These are phyloP conservation scores for Gastracanthus pulcherrimus DNA, from an alignment of 2,888 invertebrate genomes.

Conservation along the genomic window DNA sequence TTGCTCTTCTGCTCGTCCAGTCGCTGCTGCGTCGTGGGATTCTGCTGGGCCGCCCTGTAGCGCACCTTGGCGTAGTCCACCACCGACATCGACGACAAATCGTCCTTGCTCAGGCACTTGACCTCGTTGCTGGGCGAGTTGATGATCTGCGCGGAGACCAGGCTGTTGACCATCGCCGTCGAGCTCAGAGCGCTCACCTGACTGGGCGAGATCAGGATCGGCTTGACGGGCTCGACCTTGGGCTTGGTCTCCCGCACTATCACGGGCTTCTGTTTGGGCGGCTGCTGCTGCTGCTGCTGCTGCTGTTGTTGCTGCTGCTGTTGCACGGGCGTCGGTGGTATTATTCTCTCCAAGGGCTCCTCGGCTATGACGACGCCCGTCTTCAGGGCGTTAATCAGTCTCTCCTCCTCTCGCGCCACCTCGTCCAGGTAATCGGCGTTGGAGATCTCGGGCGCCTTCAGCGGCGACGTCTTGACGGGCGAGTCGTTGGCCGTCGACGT, in stretches of 20 bases:
- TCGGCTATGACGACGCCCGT: constrained; percentile 84
- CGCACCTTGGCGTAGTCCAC: constrained; percentile 81
- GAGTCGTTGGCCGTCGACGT: constrained; percentile 59
- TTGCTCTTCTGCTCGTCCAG: constrained; percentile 76
- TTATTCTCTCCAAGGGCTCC: constrained; percentile 69
- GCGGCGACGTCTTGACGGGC: constrained; percentile 77
- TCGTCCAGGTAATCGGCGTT: constrained; percentile 83
- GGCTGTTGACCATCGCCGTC: constrained; percentile 62
- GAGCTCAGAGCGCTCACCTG: constrained; percentile 60
- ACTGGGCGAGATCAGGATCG: constrained; percentile 60
- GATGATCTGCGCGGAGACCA: constrained; percentile 42
- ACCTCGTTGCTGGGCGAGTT: constrained; percentile 52
- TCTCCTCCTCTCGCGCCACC: constrained; percentile 90
- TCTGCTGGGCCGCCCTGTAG: constrained; percentile 80
- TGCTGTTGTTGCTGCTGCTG: no score
- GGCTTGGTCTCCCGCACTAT: constrained; percentile 71
- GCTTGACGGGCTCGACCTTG: constrained; percentile 70
- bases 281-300: no score
- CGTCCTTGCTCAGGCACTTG: constrained; percentile 68
- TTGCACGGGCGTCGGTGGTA: neutral
- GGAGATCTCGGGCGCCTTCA: constrained; percentile 87
- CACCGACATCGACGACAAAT: constrained; percentile 76
- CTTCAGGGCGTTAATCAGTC: constrained; percentile 87
- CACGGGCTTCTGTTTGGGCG: constrained; percentile 69
- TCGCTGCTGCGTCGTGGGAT: constrained; percentile 76